Evolutionary conservation across 2,888 invertebrate species (phyloP).

Genomic region (Taphrorychus bicolor): DNA sequence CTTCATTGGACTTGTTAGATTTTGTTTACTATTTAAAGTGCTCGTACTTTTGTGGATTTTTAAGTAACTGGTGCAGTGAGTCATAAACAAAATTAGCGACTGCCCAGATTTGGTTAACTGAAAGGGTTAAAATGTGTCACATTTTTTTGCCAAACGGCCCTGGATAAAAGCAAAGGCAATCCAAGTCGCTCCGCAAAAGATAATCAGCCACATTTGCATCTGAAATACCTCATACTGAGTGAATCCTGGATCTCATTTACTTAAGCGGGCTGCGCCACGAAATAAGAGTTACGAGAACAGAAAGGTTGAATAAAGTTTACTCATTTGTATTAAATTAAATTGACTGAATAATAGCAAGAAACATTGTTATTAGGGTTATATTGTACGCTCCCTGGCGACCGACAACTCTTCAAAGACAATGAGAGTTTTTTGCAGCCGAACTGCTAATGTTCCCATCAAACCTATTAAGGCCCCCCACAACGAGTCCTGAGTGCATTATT

Average conservation of each 20-base stretch:
- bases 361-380: conserved; percentile 8
- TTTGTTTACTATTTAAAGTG: conserved; percentile 1
- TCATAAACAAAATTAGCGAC: neutral
- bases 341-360: neutral
- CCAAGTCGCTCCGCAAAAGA: conserved; percentile 47
- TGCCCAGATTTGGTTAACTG: neutral
- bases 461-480: conserved; percentile 42
- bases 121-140: conserved; percentile 1
- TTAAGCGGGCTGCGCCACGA: conserved; percentile 45
- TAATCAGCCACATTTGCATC: conserved; percentile 57
- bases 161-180: conserved; percentile 41
- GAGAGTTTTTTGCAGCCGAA: conserved; percentile 40
- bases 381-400: conserved; percentile 1
- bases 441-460: conserved; percentile 41
- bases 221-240: conserved; percentile 55
- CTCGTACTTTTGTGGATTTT: neutral
- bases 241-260: conserved; percentile 49
- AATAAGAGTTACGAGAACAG: conserved; percentile 50
- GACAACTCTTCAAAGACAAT: conserved; percentile 21
- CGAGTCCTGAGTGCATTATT: conserved; percentile 45
- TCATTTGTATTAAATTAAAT: conserved; percentile 53
- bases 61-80: neutral
- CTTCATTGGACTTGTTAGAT: conserved; percentile 9
- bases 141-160: conserved; percentile 33
- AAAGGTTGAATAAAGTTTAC: conserved; percentile 57